Evolutionary conservation across 2,113 vertebrate genomes (phyloP).

Genomic region (Eonycteris spelaea): DNA sequence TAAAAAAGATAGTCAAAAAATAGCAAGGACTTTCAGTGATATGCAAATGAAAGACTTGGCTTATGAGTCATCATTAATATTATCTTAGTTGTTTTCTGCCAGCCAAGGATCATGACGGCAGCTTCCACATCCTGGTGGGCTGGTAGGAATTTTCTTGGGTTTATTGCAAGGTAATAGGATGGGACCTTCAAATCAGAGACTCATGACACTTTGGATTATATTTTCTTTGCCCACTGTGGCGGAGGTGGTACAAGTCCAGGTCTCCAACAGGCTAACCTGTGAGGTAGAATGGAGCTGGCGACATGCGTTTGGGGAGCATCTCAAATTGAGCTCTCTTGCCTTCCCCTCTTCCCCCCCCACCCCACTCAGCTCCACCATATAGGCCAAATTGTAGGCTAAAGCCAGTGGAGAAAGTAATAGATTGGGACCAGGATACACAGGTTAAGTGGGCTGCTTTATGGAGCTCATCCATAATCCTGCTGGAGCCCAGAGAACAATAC

Average conservation of each 20-base stretch:
- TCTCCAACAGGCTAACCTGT: not conserved
- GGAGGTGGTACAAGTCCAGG: not conserved
- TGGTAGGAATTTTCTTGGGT: not conserved
- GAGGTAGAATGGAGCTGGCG: not conserved
- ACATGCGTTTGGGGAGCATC: not conserved
- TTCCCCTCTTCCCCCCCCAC: not conserved
- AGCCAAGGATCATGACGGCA: not conserved
- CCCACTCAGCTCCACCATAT: not conserved
- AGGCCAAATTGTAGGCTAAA: not conserved
- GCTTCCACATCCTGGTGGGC: not conserved
- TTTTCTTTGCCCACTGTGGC: not conserved
- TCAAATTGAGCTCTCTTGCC: not conserved
- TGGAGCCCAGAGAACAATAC: conserved; percentile 58
- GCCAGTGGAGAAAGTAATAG: conserved; percentile 53
- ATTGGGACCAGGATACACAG: conserved; percentile 52
- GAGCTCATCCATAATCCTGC: conserved; percentile 59
- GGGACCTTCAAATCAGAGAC: not conserved
- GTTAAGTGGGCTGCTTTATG: conserved; percentile 63
- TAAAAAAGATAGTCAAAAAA: not conserved
- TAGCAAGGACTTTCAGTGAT: not conserved
- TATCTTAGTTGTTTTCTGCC: not conserved
- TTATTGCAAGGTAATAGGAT: not conserved
- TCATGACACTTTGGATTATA: not conserved
- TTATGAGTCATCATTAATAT: not conserved
- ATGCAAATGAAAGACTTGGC: not conserved